Evolutionary conservation across 1,140 invertebrate species (phyloP).

Genomic region (Sitobion miscanthi): DNA sequence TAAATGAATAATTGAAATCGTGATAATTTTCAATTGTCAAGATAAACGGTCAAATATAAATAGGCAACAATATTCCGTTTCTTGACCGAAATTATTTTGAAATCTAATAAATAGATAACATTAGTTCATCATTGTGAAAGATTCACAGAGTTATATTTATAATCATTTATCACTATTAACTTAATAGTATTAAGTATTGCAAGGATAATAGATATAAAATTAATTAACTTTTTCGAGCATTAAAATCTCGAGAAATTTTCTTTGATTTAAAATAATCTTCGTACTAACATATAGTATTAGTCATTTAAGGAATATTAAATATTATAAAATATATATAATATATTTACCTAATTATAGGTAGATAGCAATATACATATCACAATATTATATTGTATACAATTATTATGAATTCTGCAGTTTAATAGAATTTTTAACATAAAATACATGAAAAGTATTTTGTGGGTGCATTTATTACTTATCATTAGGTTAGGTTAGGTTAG

Average conservation of each 20-base stretch:
- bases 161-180: background rate
- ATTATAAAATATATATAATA: too few relatives aligned
- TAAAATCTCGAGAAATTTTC: background rate
- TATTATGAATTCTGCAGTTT: background rate
- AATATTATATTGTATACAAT: background rate
- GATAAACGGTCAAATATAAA: slow-evolving; percentile 37
- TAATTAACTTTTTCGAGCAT: background rate
- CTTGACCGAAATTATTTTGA: background rate
- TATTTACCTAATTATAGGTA: too few relatives aligned
- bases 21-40: background rate
- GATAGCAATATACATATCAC: background rate
- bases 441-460: background rate
- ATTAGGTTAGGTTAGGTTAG: background rate
- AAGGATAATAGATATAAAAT: background rate
- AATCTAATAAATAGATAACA: background rate
- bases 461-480: background rate
- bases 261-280: background rate
- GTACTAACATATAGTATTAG: background rate
- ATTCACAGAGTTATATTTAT: background rate
- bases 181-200: too few relatives aligned
- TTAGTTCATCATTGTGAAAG: background rate
- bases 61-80: slow-evolving; percentile 1
- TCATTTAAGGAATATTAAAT: background rate
- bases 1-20: background rate
- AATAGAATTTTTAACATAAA: background rate